A percentile compares a stretch with the other conserved stretches of the same genome.
These are phyloP conservation scores for Drosophila conformis DNA, from an alignment of 2,888 invertebrate genomes.

Conservation along the genomic window DNA sequence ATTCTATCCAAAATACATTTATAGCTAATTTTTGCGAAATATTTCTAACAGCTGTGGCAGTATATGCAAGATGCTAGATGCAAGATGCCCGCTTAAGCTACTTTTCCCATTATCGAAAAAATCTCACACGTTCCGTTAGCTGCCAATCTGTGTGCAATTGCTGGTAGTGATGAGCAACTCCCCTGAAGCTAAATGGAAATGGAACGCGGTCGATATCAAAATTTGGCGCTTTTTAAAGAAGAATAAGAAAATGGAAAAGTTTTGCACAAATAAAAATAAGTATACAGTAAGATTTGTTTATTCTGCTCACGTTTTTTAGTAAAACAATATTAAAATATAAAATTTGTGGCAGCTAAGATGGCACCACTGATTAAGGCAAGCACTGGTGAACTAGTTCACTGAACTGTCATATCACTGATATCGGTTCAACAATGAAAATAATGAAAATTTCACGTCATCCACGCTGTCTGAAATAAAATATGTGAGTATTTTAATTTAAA, in stretches of 20 bases:
- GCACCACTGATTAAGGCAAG: not conserved
- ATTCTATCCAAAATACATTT: no score
- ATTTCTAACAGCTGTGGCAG: not conserved
- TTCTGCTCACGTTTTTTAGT: not conserved
- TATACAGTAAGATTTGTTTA: not conserved
- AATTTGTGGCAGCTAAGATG: not conserved
- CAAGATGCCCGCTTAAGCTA: not conserved
- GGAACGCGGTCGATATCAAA: not conserved
- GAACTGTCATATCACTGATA: conserved; percentile 30
- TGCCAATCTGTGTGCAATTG: not conserved
- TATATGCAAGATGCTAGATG: not conserved
- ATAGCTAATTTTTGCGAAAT: not conserved
- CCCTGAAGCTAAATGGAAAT: not conserved
- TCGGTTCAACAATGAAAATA: conserved; percentile 60
- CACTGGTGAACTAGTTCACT: conserved; percentile 50
- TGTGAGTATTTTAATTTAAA: conserved; percentile 53
- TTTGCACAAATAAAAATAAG: not conserved
- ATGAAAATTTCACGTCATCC: conserved; percentile 63
- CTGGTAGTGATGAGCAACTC: not conserved
- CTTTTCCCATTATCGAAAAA: not conserved
- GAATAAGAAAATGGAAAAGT: not conserved
- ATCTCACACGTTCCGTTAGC: not conserved
- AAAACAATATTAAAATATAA: not conserved
- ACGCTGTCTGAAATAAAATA: conserved; percentile 55
- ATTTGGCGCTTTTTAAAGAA: not conserved